phyloP scores from a whole-genome alignment of 2,888 invertebrate genomes.

The Trachelus iudaicus region DNA sequence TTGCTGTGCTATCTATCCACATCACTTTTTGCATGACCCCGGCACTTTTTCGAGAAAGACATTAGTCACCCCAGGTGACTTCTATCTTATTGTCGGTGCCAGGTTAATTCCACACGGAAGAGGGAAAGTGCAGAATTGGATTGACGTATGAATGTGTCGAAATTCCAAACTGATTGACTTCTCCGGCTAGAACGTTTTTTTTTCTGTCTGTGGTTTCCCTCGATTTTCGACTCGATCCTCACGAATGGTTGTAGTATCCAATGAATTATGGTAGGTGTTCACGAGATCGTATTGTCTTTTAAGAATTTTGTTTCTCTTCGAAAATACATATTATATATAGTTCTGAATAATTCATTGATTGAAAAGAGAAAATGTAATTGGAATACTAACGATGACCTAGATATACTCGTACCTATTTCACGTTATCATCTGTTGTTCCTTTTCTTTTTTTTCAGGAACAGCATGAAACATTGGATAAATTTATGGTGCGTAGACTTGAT shows the following conservation, averaged over 20 bases:
- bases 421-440: not conserved
- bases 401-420: not conserved
- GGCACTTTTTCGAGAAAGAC: slow-evolving; percentile 14
- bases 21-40: slow-evolving; percentile 12
- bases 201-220: not conserved
- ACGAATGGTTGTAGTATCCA: not conserved
- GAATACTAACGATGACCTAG: not conserved
- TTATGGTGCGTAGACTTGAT: not conserved
- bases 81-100: slow-evolving; percentile 17
- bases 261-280: not conserved
- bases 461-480: not conserved
- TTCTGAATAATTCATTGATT: not conserved
- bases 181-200: slow-evolving; percentile 4
- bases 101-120: slow-evolving; percentile 17
- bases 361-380: not conserved
- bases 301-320: not conserved
- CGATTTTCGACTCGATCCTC: not conserved
- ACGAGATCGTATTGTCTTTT: not conserved
- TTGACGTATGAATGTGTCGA: slow-evolving; percentile 9
- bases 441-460: not conserved
- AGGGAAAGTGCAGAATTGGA: slow-evolving; percentile 15
- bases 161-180: slow-evolving; percentile 22
- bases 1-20: slow-evolving; percentile 15
- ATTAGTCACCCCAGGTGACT: slow-evolving; percentile 21
- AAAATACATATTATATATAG: not conserved